Evolutionary conservation across 1,140 invertebrate genomes (phyloP), one percentile per base, ranked within the genome.

Genomic region (Dreissena rostriformis): DNA sequence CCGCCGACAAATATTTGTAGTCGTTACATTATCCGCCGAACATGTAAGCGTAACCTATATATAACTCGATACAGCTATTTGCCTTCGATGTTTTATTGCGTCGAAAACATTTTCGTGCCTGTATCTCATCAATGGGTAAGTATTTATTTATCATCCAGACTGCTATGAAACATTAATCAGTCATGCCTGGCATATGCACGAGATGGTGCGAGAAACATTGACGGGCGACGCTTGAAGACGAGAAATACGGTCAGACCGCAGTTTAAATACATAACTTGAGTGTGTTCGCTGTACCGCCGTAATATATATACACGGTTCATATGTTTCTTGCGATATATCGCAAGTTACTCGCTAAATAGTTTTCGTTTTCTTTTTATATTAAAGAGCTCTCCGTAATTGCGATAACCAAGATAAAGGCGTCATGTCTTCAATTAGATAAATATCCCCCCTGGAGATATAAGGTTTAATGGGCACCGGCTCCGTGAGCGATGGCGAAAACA

Each of bases 351-450:
- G 29, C 67, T 28, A 17, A 22, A 68, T 39, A 68, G 2, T 22
- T 68, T 68, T 68, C 67, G 24, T 55, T 68, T 66, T 68, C 65
- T 39, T 68, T 79, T 79, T 79, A 80, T 80, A 71, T 71, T 80
- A 63, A 29, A 19, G 28, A 51, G 53, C 68, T 57, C 78, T 15
- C 53, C 67, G 52, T 80, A 66, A 55, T 57, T 80, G 49, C 24
- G 78, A 80, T 80, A 80, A 70, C 19, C 14, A 49, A 68, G 78
- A 80, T 80, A 80, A 71, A 68, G 49, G 55, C 76, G 68, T 61
- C 78, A 72, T 80, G 68, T 80, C 63, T 80, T 71, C 22, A 80
- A 80, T 80, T 80, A 80, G 78, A 80, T 80, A 80, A 80, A 80
- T 80, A 72, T 53, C 22, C 52, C 78, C 78, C 52, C 24, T 24